These are phyloP conservation scores for Adelges cooleyi DNA, from an alignment of 1,140 invertebrate genomes.

Conservation along the genomic window DNA sequence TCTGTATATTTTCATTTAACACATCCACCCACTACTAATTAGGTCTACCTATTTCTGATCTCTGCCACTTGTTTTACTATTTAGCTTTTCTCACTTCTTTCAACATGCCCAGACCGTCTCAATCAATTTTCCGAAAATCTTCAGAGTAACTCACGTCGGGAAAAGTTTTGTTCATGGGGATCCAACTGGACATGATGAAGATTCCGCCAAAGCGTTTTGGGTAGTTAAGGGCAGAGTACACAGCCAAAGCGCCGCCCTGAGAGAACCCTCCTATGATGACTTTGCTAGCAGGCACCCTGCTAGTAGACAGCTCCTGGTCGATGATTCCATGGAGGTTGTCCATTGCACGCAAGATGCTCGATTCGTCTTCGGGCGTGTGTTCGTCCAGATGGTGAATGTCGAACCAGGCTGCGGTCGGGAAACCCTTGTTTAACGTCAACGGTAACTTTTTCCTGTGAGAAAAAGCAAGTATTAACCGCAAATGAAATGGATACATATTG, in stretches of 20 bases:
- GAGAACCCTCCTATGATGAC: constrained; percentile 74
- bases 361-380: constrained; percentile 79
- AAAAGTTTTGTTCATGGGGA: constrained; percentile 81
- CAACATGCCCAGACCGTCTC: no score
- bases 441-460: constrained; percentile 61
- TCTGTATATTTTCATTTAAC: no score
- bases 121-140: no score
- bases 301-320: constrained; percentile 59
- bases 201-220: constrained; percentile 74
- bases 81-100: no score
- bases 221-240: constrained; percentile 77
- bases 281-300: constrained; percentile 60
- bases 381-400: constrained; percentile 76
- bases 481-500: no score
- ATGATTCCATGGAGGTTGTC: constrained; percentile 72
- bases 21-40: no score
- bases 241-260: constrained; percentile 81
- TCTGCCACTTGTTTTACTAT: no score
- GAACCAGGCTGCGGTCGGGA: constrained; percentile 94
- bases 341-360: constrained; percentile 66
- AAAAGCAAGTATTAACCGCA: no score
- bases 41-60: no score
- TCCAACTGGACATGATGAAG: constrained; percentile 84
- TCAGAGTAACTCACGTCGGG: constrained; percentile 47
- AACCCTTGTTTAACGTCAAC: constrained; percentile 84